Evolutionary conservation across 2,113 vertebrate species (phyloP).

Genomic region (Larimichthys crocea): DNA sequence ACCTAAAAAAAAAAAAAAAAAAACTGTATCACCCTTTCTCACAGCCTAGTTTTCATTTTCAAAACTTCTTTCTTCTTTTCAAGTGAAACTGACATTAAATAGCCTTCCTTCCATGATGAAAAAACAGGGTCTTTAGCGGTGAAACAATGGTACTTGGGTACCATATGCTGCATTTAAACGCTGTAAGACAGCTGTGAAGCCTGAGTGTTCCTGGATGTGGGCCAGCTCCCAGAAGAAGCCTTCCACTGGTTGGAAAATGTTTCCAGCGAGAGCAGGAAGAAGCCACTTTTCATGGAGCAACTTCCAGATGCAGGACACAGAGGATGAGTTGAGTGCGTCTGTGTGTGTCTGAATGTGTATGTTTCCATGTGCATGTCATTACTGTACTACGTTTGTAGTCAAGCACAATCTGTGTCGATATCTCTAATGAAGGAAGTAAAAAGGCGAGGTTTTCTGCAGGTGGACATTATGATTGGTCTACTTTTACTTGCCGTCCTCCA

Average conservation of each 20-base stretch:
- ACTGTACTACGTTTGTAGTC: slow-evolving; percentile 41
- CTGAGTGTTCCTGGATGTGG: slow-evolving; percentile 83
- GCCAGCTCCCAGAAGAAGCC: slow-evolving; percentile 86
- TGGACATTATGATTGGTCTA: slow-evolving; percentile 33
- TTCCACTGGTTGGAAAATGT: slow-evolving; percentile 82
- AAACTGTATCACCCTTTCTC: slow-evolving; percentile 60
- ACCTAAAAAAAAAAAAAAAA: slow-evolving; percentile 17
- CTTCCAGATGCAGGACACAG: slow-evolving; percentile 84
- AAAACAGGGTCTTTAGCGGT: slow-evolving; percentile 80
- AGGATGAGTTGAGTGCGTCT: slow-evolving; percentile 68
- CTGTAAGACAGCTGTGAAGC: slow-evolving; percentile 85
- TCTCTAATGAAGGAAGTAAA: slow-evolving; percentile 55
- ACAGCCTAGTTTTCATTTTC: slow-evolving; percentile 64
- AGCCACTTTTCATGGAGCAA: slow-evolving; percentile 83
- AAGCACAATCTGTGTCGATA: slow-evolving; percentile 48
- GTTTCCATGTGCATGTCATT: slow-evolving; percentile 68
- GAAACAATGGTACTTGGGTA: slow-evolving; percentile 84
- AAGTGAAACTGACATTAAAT: slow-evolving; percentile 80
- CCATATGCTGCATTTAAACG: slow-evolving; percentile 86
- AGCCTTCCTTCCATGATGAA: slow-evolving; percentile 73
- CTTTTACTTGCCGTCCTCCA: slow-evolving; percentile 13
- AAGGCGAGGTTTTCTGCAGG: slow-evolving; percentile 40
- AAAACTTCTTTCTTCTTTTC: slow-evolving; percentile 59
- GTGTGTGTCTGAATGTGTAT: slow-evolving; percentile 45
- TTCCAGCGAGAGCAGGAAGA: slow-evolving; percentile 85